A percentile compares a stretch with the other conserved stretches of the same genome.
Evolutionary conservation across 2,113 vertebrate species (phyloP).

Genomic region (Cairina moschata): DNA sequence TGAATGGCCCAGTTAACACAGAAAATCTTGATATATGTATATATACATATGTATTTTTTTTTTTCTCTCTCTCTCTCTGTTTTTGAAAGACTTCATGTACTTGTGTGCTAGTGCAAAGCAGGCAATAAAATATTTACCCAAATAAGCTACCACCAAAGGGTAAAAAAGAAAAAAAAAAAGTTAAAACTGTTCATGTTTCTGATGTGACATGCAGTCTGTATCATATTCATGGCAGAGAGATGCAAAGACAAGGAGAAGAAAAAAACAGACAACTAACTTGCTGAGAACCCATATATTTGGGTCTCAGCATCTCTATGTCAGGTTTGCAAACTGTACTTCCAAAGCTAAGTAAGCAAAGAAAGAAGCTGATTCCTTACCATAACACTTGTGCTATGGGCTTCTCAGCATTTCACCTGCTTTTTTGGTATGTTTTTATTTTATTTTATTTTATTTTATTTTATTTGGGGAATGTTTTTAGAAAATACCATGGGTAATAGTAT

Average conservation of each 20-base stretch:
- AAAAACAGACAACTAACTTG: background rate
- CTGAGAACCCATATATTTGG: background rate
- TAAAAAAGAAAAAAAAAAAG: background rate
- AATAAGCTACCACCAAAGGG: background rate
- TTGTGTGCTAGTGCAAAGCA: conserved; percentile 26
- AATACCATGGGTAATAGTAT: background rate
- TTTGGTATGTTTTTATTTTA: background rate
- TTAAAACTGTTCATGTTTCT: background rate
- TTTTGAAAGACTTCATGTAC: conserved; percentile 19
- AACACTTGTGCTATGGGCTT: background rate
- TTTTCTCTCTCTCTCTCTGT: background rate
- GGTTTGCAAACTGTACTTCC: background rate
- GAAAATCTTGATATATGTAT: background rate
- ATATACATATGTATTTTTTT: too few species aligned
- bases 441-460: background rate
- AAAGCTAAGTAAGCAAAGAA: background rate
- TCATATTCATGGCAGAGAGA: background rate
- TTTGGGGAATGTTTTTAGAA: background rate
- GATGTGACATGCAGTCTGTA: background rate
- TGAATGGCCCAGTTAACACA: conserved; percentile 36
- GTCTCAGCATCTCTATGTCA: background rate
- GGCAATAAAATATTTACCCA: conserved; percentile 26
- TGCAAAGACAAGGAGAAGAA: background rate
- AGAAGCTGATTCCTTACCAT: background rate
- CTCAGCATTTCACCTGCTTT: background rate